Evolutionary conservation across 2,888 invertebrate genomes (phyloP).

Genomic region (Cheilosia vulpina): DNA sequence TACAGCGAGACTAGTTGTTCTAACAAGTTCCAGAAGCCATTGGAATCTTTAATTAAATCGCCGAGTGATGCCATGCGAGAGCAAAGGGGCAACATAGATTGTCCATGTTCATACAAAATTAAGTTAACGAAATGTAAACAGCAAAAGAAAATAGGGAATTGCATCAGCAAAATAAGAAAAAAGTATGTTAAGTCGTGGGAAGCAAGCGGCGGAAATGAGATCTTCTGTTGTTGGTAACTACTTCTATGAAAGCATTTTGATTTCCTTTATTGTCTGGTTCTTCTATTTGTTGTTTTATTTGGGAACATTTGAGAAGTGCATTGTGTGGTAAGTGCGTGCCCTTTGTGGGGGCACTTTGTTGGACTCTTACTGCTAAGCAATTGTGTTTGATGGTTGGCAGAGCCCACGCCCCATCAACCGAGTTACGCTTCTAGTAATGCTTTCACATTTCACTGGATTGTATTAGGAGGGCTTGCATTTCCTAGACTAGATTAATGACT

Average conservation of each 20-base stretch:
- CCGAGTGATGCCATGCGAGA: constrained; percentile 13
- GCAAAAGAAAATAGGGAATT: not conserved
- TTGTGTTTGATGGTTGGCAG: not conserved
- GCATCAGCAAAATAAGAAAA: not conserved
- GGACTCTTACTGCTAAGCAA: not conserved
- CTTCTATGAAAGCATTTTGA: not conserved
- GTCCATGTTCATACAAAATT: constrained; percentile 38
- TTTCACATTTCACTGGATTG: too few relatives aligned
- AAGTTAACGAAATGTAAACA: constrained; percentile 17
- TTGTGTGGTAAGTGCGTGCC: not conserved
- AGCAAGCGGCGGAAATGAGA: not conserved
- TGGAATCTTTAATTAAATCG: constrained; percentile 21
- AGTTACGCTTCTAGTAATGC: too few relatives aligned
- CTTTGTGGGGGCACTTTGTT: not conserved
- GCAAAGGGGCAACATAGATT: constrained; percentile 18
- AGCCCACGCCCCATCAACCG: too few relatives aligned
- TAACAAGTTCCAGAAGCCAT: constrained; percentile 6
- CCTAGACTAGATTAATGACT: too few relatives aligned
- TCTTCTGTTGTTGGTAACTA: too few relatives aligned
- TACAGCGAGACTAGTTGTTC: not conserved
- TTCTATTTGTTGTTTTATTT: constrained; percentile 3
- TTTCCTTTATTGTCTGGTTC: constrained; percentile 49
- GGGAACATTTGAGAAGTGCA: not conserved
- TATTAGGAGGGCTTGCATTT: too few relatives aligned
- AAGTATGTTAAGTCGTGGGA: not conserved